Base-by-base conservation (phyloP, 2,797 vertebrate species). In the Melanotaenia nigrans region DNA sequence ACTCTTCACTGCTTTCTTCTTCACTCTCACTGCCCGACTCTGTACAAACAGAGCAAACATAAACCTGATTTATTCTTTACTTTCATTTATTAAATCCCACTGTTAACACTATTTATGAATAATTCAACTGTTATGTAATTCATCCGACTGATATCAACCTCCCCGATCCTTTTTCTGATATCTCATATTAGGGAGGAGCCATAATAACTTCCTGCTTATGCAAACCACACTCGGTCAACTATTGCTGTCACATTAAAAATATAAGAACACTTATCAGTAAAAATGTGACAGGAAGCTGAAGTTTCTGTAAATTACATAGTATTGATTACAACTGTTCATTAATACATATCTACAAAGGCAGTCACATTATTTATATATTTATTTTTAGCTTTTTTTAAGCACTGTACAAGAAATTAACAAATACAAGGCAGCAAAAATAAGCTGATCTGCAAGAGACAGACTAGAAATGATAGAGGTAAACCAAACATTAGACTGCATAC, bases 21-120 rank as follows among this genome's bases (percentile, higher is more conserved):
- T 92, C 94, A 61, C 94, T 96, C 63, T 86, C 92, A 1, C 94
- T 94, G 78, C 79, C 84, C 0, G 93, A 94, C 69, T 91, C 94
- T 93, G 78, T 3, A 9, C 25, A 71, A 77, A 35, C 8, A 67
- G 1, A 18, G 61, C 1, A 28, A 40, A 74, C 3, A 35, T 0
- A 14, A 58, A 2, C 7, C 24, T 14, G 42, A 28, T 30, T n/a
- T 0, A 32, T 2, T 24, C 1, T 0, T n/a, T 0, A 20, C 53
- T 25, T 22, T 7, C 8, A n/a, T n/a, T n/a, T 2, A 22, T 45
- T 18, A 45, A 45, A 45, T 20, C 42, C 42, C 16, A 45, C 0
- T 22, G n/a, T 49, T n/a, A 2, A 49, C 8, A 6, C 4, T 0
- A 9, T 49, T 22, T 45, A 45, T 45, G 14, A 7, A 35, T 35